Evolutionary conservation across 1,140 invertebrate species (phyloP).

Genomic region (Trissolcus basalis): DNA sequence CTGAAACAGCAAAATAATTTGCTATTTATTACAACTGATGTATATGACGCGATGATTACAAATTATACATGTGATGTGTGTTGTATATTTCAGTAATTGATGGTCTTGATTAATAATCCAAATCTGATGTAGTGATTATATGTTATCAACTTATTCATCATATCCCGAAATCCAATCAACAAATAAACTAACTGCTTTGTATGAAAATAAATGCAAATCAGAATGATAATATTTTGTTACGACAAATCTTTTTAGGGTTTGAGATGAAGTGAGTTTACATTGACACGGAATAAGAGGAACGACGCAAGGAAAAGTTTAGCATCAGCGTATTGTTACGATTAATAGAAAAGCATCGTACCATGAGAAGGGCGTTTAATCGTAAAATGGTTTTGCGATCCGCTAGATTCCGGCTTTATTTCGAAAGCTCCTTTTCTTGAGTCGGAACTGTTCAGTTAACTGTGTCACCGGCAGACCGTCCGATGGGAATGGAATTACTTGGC

Average conservation of each 20-base stretch:
- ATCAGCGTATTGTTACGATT: conserved; percentile 49
- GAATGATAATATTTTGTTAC: too few relatives aligned
- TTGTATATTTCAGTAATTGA: too few relatives aligned
- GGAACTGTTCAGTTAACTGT: conserved; percentile 54
- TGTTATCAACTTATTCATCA: too few relatives aligned
- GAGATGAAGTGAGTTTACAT: too few relatives aligned
- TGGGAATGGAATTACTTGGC: conserved; percentile 55
- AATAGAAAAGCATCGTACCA: conserved; percentile 46
- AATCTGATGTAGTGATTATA: too few relatives aligned
- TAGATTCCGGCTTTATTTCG: conserved; percentile 44
- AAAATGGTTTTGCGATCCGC: conserved; percentile 56
- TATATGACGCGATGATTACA: neutral
- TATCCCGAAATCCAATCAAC: too few relatives aligned
- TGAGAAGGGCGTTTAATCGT: conserved; percentile 56
- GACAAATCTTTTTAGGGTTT: too few relatives aligned
- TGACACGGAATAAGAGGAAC: conserved; percentile 5
- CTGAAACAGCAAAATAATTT: conserved; percentile 74
- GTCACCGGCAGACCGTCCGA: conserved; percentile 56
- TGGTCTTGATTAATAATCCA: too few relatives aligned
- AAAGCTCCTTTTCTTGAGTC: conserved; percentile 51
- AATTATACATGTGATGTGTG: too few relatives aligned
- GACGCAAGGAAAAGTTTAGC: conserved; percentile 19
- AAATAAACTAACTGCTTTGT: too few relatives aligned
- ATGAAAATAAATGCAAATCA: too few relatives aligned
- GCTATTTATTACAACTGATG: neutral